phyloP scores from a whole-genome alignment of 2,113 vertebrate species.

The Dipodomys spectabilis region DNA sequence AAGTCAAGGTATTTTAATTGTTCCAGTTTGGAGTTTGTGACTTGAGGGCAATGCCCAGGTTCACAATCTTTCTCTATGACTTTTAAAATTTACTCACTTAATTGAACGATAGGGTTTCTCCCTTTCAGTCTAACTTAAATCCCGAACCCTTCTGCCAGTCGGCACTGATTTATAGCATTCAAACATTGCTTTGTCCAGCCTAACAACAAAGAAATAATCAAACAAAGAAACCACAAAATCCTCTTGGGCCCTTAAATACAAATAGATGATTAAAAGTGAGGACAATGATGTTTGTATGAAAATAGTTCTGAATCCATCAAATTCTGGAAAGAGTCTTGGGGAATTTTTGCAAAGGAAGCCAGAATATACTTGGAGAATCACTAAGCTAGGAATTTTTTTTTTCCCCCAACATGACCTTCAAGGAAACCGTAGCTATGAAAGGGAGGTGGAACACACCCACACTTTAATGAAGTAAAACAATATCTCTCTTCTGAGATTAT shows the following conservation, averaged over 20 bases:
- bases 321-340: accelerated
- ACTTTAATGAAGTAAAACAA: not conserved
- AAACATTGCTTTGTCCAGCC: not conserved
- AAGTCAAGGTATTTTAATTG: too few relatives aligned
- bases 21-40: not conserved
- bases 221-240: not conserved
- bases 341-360: not conserved
- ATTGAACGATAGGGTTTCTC: not conserved
- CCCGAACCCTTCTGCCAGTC: not conserved
- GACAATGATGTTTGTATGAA: not conserved
- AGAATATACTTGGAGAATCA: not conserved
- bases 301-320: not conserved
- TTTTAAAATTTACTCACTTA: not conserved
- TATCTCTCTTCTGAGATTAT: not conserved
- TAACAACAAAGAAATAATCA: not conserved
- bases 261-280: not conserved
- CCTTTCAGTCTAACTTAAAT: not conserved
- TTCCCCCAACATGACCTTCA: not conserved
- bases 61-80: not conserved
- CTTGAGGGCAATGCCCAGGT: not conserved
- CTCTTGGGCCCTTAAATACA: not conserved
- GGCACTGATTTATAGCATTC: not conserved
- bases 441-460: not conserved
- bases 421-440: not conserved
- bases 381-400: not conserved